Percentiles rank a stretch among this genome's conserved stretches.
Conservation (phyloP, 2,888 invertebrate genomes). For the Sphaerophoria taeniata region DNA sequence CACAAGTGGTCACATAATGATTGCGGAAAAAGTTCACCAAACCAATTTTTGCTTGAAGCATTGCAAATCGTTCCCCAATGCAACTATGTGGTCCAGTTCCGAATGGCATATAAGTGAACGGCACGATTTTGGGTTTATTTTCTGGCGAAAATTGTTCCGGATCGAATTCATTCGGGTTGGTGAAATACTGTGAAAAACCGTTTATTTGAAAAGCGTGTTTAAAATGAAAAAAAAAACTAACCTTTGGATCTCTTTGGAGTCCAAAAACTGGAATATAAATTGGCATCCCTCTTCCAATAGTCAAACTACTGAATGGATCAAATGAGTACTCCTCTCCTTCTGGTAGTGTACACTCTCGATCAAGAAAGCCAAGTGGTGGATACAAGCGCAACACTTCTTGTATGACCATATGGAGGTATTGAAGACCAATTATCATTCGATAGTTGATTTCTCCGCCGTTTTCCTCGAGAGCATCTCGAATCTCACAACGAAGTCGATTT, state of each 20-base stretch:
- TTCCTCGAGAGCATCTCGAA: slow-evolving; percentile 79
- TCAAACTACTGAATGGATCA: slow-evolving; percentile 78
- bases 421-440: slow-evolving; percentile 81
- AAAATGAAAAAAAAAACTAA: slow-evolving; percentile 50
- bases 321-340: slow-evolving; percentile 77
- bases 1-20: slow-evolving; percentile 79
- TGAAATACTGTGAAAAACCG: slow-evolving; percentile 78
- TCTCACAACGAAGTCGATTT: slow-evolving; percentile 82
- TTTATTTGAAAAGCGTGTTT: too few relatives aligned
- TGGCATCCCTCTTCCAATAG: slow-evolving; percentile 80
- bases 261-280: slow-evolving; percentile 81
- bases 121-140: slow-evolving; percentile 79
- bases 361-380: slow-evolving; percentile 82
- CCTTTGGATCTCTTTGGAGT: slow-evolving; percentile 81
- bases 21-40: slow-evolving; percentile 80
- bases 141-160: slow-evolving; percentile 82
- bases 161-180: slow-evolving; percentile 80
- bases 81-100: slow-evolving; percentile 82
- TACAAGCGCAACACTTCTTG: slow-evolving; percentile 81
- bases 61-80: slow-evolving; percentile 82
- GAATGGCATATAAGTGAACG: slow-evolving; percentile 82
- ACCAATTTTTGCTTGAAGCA: slow-evolving; percentile 81
- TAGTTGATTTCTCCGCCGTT: slow-evolving; percentile 81
- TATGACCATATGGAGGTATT: slow-evolving; percentile 83
- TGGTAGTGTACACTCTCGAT: slow-evolving; percentile 79